These are phyloP conservation scores for Zaprionus lineosus DNA, from an alignment of 2,888 invertebrate species.

Conservation along the genomic window DNA sequence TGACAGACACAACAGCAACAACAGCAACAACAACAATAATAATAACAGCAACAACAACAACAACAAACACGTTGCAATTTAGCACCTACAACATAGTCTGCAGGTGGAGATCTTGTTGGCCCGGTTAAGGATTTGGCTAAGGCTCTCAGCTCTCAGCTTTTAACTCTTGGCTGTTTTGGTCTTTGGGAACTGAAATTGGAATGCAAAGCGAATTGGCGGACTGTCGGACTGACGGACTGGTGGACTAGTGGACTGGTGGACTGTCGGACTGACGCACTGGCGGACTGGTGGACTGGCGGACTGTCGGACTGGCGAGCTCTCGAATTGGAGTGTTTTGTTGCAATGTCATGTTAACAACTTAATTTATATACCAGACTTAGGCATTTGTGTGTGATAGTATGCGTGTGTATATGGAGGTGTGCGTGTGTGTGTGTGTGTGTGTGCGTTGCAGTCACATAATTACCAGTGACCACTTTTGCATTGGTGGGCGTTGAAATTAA, in stretches of 20 bases:
- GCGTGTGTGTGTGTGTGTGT: slow-evolving; percentile 8
- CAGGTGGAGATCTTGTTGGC: slow-evolving; percentile 8
- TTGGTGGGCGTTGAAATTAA: slow-evolving; percentile 82
- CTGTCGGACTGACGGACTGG: too few species aligned
- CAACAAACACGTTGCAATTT: slow-evolving; percentile 33
- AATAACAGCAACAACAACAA: slow-evolving; percentile 4
- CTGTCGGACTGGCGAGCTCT: too few species aligned
- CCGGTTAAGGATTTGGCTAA: neutral
- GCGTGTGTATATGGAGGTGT: neutral
- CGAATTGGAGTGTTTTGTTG: slow-evolving; percentile 76
- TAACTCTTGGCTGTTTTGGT: neutral
- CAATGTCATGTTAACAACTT: slow-evolving; percentile 82
- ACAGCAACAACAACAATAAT: slow-evolving; percentile 13
- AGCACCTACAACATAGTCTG: slow-evolving; percentile 32
- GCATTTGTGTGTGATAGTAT: slow-evolving; percentile 24
- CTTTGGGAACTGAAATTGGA: slow-evolving; percentile 26
- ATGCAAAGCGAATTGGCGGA: slow-evolving; percentile 49
- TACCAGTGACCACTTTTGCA: slow-evolving; percentile 57
- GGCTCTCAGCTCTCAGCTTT: neutral
- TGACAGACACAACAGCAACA: neutral
- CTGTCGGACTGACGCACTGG: too few species aligned
- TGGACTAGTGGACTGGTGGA: too few species aligned
- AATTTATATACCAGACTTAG: slow-evolving; percentile 74
- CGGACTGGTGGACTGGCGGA: too few species aligned
- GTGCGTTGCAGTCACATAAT: slow-evolving; percentile 55